Evolutionary conservation across 2,888 invertebrate genomes (phyloP), one percentile per base, ranked within the genome.

Genomic region (Epiblema foenella): DNA sequence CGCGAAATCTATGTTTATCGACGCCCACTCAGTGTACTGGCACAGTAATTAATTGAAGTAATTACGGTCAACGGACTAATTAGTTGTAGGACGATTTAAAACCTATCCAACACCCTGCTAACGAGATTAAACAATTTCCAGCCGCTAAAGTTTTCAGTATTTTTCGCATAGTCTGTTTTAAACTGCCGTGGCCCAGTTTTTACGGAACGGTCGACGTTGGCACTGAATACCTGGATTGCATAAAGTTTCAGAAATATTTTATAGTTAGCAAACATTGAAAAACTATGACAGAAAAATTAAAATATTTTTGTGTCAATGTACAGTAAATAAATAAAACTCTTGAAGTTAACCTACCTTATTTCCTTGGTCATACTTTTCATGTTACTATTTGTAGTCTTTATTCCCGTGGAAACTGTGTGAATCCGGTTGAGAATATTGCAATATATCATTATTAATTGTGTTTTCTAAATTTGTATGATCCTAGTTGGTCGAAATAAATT

Each of bases 41-140:
- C 77, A 74, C 77, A 73, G 77, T 81, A 80, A 83, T 84, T 82
- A 81, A 84, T 39, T 75, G 68, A 49, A 68, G 67, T 83, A 80
- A 85, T 83, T 81, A 80, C 78, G 78, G 79, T 78, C 77, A 78
- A 78, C 74, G 75, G 74, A 76, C 75, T 79, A 78, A 79, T 80
- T 81, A 77, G 74, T 78, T 77, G 77, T 67, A 65, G 75, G 72
- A 70, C 77, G 76, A 76, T 79, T 76, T 77, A 79, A 77, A 77
- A 73, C 73, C 56, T 73, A 70, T 60, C 54, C 54, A 75, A 79
- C 76, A 76, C 75, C 60, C 73, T 65, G 56, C 60, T 62, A 62
- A 62, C 39, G 57, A 56, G 66, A 71, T 62, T 18, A 62, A 57
- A 39, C 54, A 33, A 67, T 60, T 67, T 57, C 20, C n/a, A 58